These are phyloP conservation scores for Pollenia griseotomentosa DNA, from an alignment of 2,888 invertebrate species.

Conservation along the genomic window DNA sequence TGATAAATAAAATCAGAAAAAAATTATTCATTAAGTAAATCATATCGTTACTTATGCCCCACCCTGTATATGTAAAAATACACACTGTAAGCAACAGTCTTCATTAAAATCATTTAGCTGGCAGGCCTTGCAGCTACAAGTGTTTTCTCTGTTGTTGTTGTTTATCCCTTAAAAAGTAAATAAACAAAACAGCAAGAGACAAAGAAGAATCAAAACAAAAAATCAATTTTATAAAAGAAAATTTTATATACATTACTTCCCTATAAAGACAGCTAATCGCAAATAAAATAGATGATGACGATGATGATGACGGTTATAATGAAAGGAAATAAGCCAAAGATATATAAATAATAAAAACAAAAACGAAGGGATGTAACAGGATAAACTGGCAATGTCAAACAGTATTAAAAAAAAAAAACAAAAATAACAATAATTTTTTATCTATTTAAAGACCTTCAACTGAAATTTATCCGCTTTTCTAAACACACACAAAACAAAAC, in stretches of 20 bases:
- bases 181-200: conserved; percentile 1
- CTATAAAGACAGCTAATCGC: not conserved
- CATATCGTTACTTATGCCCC: too few species aligned
- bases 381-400: not conserved
- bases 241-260: not conserved
- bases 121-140: conserved; percentile 46
- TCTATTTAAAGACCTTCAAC: not conserved
- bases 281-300: not conserved
- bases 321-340: not conserved
- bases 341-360: not conserved
- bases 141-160: not conserved
- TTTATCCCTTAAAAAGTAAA: not conserved
- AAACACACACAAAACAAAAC: not conserved
- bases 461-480: not conserved
- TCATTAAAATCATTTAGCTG: not conserved
- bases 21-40: too few species aligned
- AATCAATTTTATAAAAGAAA: not conserved
- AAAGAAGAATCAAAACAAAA: not conserved
- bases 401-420: too few species aligned
- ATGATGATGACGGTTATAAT: not conserved
- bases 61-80: not conserved
- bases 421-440: too few species aligned
- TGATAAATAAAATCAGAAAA: too few species aligned
- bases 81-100: too few species aligned
- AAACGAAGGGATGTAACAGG: not conserved